Evolutionary conservation across 1,140 invertebrate genomes (phyloP).

Genomic region (Campodea augens): DNA sequence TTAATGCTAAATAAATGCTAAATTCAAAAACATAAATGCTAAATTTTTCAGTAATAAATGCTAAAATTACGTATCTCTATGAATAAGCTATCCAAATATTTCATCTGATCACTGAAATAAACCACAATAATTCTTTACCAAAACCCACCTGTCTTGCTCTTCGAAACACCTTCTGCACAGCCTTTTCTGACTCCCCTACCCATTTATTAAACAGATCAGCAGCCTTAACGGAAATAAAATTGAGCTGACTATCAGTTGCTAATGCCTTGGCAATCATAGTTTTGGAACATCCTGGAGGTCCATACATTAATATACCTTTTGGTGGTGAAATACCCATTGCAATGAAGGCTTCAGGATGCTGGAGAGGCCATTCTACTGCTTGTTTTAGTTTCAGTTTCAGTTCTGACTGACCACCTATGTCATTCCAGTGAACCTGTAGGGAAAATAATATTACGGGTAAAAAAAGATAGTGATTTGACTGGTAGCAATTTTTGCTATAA

Average conservation of each 20-base stretch:
- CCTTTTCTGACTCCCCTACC: slow-evolving; percentile 42
- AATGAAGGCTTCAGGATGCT: slow-evolving; percentile 35
- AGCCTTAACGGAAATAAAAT: slow-evolving; percentile 39
- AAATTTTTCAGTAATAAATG: too few relatives aligned
- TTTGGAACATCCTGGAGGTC: slow-evolving; percentile 57
- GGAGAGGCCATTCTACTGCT: slow-evolving; percentile 41
- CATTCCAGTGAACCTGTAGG: slow-evolving; percentile 11
- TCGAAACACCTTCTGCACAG: slow-evolving; percentile 38
- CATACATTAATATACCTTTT: slow-evolving; percentile 45
- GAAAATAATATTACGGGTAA: too few relatives aligned
- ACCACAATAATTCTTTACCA: too few relatives aligned
- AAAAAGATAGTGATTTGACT: too few relatives aligned
- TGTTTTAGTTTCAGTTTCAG: slow-evolving; percentile 39
- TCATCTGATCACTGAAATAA: too few relatives aligned
- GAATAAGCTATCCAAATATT: too few relatives aligned
- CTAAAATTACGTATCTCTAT: too few relatives aligned
- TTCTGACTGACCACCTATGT: slow-evolving; percentile 42
- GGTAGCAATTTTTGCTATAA: too few relatives aligned
- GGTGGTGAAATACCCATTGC: slow-evolving; percentile 36
- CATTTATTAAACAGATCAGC: slow-evolving; percentile 45
- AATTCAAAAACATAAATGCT: too few relatives aligned
- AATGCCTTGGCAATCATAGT: slow-evolving; percentile 45
- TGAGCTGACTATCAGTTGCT: slow-evolving; percentile 35
- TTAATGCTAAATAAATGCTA: too few relatives aligned
- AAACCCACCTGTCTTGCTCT: too few relatives aligned